Conservation (phyloP, 2,888 invertebrate species). For the Dioctria linearis region DNA sequence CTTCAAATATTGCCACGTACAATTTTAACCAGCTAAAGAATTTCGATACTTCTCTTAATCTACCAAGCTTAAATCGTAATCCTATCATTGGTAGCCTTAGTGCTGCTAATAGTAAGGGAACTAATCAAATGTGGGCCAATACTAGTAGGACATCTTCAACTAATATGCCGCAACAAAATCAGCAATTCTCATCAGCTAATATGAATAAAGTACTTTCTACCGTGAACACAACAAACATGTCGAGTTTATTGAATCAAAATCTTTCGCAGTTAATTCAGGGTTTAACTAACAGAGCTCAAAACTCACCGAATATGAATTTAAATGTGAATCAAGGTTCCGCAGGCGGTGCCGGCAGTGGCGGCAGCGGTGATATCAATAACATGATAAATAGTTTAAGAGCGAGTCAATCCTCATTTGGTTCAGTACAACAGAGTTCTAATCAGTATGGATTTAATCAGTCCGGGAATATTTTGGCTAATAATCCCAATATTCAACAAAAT, state of each 20-base stretch:
- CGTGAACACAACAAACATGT: neutral
- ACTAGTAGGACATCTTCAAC: neutral
- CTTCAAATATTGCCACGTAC: neutral
- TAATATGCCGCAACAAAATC: neutral
- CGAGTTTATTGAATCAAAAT: neutral
- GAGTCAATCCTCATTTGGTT: too few relatives aligned
- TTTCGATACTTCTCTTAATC: conserved; percentile 53
- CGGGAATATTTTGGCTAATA: too few relatives aligned
- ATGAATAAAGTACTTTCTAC: neutral
- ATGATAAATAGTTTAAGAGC: too few relatives aligned
- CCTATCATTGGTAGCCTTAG: neutral
- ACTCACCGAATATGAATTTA: too few relatives aligned
- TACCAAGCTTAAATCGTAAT: conserved; percentile 39
- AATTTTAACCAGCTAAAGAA: conserved; percentile 25
- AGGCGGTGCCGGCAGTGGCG: too few relatives aligned
- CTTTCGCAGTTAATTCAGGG: neutral
- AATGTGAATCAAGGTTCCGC: too few relatives aligned
- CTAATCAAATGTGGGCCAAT: neutral
- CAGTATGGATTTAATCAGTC: too few relatives aligned
- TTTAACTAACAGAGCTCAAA: too few relatives aligned
- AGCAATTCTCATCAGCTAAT: neutral
- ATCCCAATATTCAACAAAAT: too few relatives aligned
- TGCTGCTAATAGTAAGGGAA: neutral
- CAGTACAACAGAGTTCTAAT: too few relatives aligned
- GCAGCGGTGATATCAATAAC: too few relatives aligned